Percentiles rank a stretch among this genome's conserved stretches.
These are phyloP conservation scores for Cranoglanis bouderius DNA, from an alignment of 2,113 vertebrate species.

Conservation along the genomic window DNA sequence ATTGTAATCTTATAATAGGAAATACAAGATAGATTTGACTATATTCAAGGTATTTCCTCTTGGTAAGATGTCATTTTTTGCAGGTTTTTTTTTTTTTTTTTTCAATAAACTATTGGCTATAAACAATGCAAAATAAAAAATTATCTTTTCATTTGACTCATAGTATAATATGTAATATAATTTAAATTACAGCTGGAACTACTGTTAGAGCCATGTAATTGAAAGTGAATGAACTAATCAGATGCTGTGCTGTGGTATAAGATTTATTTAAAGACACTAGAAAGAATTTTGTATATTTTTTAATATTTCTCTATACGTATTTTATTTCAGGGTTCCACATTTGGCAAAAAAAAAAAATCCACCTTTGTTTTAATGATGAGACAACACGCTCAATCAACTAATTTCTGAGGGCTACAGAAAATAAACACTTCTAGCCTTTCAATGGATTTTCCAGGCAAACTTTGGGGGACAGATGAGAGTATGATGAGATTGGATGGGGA, in stretches of 20 bases:
- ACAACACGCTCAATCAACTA: background rate
- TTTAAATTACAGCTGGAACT: background rate
- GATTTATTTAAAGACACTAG: background rate
- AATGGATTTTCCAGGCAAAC: constrained; percentile 29
- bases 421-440: constrained; percentile 23
- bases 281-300: no score
- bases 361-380: constrained; percentile 6
- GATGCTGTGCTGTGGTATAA: background rate
- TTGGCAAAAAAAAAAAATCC: background rate
- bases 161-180: background rate
- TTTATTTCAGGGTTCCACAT: background rate
- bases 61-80: no score
- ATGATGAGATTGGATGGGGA: constrained; percentile 37
- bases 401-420: constrained; percentile 24
- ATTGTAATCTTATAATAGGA: no score
- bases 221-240: background rate
- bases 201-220: background rate
- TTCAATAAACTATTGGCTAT: background rate
- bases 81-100: no score
- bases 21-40: no score
- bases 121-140: background rate
- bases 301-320: no score
- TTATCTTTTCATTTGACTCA: background rate
- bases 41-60: no score
- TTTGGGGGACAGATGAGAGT: constrained; percentile 33